Evolutionary conservation across 23 tunicate genomes (phyloP), one percentile per base, ranked within the genome.

Genomic region (Trididemnum nubilum): DNA sequence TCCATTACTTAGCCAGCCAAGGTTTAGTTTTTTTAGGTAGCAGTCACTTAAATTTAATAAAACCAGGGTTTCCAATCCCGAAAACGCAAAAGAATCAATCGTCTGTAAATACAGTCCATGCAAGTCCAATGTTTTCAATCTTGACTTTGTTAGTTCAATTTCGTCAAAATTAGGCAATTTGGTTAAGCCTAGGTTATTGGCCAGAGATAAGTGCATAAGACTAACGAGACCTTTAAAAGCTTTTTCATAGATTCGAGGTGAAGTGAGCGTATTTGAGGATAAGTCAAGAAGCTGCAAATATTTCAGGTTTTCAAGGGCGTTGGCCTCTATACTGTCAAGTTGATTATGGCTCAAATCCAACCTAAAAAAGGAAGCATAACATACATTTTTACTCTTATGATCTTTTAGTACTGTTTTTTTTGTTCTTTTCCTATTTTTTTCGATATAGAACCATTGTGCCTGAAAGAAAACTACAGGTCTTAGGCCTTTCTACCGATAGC

Each of bases 1-100:
- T 22, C 97, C 97, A 25, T 84, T 84, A 50, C 80, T 85, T 33
- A 91, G 65, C 97, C 97, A 91, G 23, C 97, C 97, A 23, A 57
- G 80, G 51, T 67, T 59, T 34, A 91, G 30, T 23, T 65, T 31
- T 23, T 57, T 40, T 58, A 91, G 72, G 29, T 72, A 80, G 58
- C 90, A 85, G 58, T 19, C 54, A 57, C 97, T 91, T 31, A 91
- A 36, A 65, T 91, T 91, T 7, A 91, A 37, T 22, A 19, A 29
- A 7, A 50, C 30, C 32, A 91, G 44, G 51, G 19, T 23, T 2
- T 30, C 27, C 0, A 91, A 57, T 39, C 66, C 44, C 35, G 35
- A 12, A 85, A 85, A 85, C 0, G 84, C 72, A 32, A n/a, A 25
- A 18, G 38, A 4, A 37, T 71, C 72, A 26, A 85, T 78, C 9